These are phyloP conservation scores for Vesta saturnalis DNA, from an alignment of 2,888 invertebrate species.

Conservation along the genomic window DNA sequence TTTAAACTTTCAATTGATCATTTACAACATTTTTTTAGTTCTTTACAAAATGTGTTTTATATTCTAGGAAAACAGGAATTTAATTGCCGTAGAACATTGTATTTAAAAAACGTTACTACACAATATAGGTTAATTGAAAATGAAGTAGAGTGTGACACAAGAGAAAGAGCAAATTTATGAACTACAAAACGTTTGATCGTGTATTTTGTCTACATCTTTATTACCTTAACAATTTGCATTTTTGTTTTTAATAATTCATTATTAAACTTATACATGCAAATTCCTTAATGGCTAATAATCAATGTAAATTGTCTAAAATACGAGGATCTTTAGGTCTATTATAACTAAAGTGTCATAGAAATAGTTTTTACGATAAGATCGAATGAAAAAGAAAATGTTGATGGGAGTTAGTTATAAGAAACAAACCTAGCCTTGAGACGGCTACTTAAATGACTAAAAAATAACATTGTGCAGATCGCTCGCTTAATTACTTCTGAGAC, in stretches of 20 bases:
- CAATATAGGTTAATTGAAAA: conserved; percentile 1
- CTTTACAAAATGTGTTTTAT: conserved; percentile 5
- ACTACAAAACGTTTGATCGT: too few relatives aligned
- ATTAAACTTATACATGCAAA: too few relatives aligned
- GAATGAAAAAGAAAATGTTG: conserved; percentile 32
- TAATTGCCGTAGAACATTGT: not conserved
- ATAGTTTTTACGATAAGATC: conserved; percentile 29
- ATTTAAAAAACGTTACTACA: not conserved
- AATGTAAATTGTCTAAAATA: not conserved
- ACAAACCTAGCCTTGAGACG: conserved; percentile 39
- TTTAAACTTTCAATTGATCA: conserved; percentile 17
- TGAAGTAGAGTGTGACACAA: conserved; percentile 19
- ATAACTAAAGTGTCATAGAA: not conserved
- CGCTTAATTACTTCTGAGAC: conserved; percentile 39
- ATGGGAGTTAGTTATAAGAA: conserved; percentile 34
- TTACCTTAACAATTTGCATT: not conserved
- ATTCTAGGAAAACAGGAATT: conserved; percentile 6
- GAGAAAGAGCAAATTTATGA: not conserved
- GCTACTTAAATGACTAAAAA: conserved; percentile 38
- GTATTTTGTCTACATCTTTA: not conserved
- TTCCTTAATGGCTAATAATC: too few relatives aligned
- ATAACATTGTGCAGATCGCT: conserved; percentile 38
- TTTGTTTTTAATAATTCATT: not conserved
- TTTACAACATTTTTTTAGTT: conserved; percentile 16
- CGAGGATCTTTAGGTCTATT: not conserved